Base-by-base conservation (phyloP, 2,113 vertebrate species). In the Pterocles orientalis region DNA sequence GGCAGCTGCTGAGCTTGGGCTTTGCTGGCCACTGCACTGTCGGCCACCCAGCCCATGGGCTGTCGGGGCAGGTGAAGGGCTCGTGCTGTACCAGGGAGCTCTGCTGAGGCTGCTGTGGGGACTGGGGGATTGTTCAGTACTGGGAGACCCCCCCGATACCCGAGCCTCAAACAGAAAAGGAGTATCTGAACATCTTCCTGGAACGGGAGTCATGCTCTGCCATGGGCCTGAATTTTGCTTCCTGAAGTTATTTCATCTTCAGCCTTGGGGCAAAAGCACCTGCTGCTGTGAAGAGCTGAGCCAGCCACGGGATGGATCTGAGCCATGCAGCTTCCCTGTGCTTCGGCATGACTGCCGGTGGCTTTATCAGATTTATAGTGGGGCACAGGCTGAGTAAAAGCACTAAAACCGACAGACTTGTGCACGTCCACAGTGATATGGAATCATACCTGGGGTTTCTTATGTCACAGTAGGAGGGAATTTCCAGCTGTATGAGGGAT, bases 361-460 rank as follows among this genome's bases (percentile, higher is more conserved):
- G 18, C 33, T 64, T 60, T 56, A 4, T 33, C 0, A 0, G 7
- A 0, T 47, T 19, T 43, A 8, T 16, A 1, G 24, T 26, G 54
- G 2, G 10, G 17, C 2, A 6, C 2, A 6, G 9, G 9, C 18
- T 48, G 24, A 41, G 50, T 33, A n/a, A 68, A 43, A 71, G 31
- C 43, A 50, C 23, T 31, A 29, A 50, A 88, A 71, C 24, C 12
- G 18, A 39, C 4, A 8, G 33, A 4, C 15, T 28, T 43, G 34
- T 1, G 1, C 8, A 25, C 14, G 18, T 56, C 29, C 41, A 18
- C 18, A 20, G 26, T 25, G 41, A 31, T 26, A 7, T 5, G 26
- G 43, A 18, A 50, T 33, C 23, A 7, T n/a, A 69, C 19, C 29
- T 56, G 33, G 7, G 1, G 0, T 14, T 24, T 8, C 71, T 50